Conservation (phyloP, 2,113 vertebrate species). For the Ursus arctos region DNA sequence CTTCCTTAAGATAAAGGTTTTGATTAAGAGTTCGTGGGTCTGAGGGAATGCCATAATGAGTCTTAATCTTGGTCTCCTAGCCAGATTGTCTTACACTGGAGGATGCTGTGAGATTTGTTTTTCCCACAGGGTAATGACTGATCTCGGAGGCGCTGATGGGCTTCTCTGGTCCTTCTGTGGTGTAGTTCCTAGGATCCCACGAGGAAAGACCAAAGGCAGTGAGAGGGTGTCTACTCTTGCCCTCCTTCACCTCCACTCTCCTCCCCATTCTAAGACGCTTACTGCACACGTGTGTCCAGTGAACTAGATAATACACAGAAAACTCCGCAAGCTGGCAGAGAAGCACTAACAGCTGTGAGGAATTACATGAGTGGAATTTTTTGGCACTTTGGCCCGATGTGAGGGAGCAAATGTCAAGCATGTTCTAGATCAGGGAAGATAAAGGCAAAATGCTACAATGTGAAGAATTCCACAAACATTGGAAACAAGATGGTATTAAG, state of each 20-base stretch:
- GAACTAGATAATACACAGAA: not conserved
- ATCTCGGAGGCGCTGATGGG: not conserved
- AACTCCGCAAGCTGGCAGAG: not conserved
- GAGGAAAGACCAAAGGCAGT: not conserved
- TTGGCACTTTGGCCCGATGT: not conserved
- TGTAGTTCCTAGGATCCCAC: no score
- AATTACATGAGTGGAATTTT: constrained; percentile 36
- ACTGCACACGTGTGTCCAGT: not conserved
- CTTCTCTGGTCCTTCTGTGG: not conserved
- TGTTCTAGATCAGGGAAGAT: not conserved
- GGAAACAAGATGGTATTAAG: not conserved
- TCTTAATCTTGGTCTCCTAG: not conserved
- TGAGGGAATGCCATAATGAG: not conserved
- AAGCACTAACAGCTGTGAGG: constrained; percentile 33
- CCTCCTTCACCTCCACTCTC: not conserved
- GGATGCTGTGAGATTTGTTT: not conserved
- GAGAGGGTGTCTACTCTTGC: not conserved
- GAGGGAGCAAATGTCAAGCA: constrained; percentile 53
- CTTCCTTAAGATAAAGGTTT: not conserved
- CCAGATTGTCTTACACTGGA: not conserved
- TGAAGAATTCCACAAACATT: not conserved
- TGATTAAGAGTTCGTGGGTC: not conserved
- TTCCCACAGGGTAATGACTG: not conserved
- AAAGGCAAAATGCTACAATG: not conserved
- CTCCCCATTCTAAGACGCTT: not conserved